phyloP scores from a whole-genome alignment of 2,888 invertebrate species.

The Subacronicta megacephala region DNA sequence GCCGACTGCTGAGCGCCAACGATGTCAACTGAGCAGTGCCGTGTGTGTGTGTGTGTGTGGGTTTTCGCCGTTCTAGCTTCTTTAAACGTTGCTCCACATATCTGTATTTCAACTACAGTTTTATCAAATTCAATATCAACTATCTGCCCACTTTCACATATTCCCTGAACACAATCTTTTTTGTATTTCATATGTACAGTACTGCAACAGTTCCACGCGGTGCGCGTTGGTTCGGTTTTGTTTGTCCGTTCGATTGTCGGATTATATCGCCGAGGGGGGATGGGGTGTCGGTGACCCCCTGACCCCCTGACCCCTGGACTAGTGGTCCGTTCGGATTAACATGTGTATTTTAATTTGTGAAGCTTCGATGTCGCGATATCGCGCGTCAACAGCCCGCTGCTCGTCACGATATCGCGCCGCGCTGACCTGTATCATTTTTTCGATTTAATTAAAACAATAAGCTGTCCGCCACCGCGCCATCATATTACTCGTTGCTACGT shows the following conservation, averaged over 20 bases:
- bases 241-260: slow-evolving; percentile 41
- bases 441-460: slow-evolving; percentile 55
- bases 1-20: no score
- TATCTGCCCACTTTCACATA: background rate
- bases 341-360: slow-evolving; percentile 54
- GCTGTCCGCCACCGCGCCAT: slow-evolving; percentile 1
- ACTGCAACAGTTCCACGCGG: slow-evolving; percentile 17
- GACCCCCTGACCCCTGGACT: slow-evolving; percentile 9
- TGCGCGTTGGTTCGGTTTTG: slow-evolving; percentile 9
- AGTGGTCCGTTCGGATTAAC: slow-evolving; percentile 39
- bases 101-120: background rate
- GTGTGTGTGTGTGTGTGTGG: no score
- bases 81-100: no score
- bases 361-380: slow-evolving; percentile 33
- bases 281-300: background rate
- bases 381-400: slow-evolving; percentile 22
- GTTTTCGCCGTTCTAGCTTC: no score
- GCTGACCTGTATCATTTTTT: slow-evolving; percentile 35
- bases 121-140: slow-evolving; percentile 1
- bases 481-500: slow-evolving; percentile 8
- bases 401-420: slow-evolving; percentile 25
- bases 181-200: slow-evolving; percentile 20
- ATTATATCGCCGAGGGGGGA: slow-evolving; percentile 26
- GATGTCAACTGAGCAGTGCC: no score
- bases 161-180: background rate